Percentiles rank a stretch among this genome's conserved stretches.
These are phyloP conservation scores for Dysmachus trigonus DNA, from an alignment of 2,888 invertebrate species.

Conservation along the genomic window DNA sequence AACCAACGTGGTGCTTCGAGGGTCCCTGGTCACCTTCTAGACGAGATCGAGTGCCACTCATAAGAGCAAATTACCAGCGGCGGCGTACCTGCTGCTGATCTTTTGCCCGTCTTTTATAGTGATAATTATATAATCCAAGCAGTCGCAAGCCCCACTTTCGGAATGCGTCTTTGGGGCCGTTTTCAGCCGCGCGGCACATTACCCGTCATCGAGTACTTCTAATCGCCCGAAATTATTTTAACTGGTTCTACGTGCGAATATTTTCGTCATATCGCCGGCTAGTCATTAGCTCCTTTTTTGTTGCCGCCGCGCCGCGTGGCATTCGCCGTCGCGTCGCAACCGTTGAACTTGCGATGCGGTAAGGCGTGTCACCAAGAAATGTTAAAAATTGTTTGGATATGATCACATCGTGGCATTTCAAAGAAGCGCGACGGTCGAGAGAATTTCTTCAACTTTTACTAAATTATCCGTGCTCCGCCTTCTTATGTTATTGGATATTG, in stretches of 20 bases:
- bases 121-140: conserved; percentile 21
- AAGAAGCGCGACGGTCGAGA: neutral
- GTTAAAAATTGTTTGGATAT: conserved; percentile 29
- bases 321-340: neutral
- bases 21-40: neutral
- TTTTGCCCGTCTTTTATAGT: neutral
- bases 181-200: neutral
- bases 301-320: neutral
- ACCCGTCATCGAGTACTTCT: conserved; percentile 26
- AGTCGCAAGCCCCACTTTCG: conserved; percentile 1
- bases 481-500: too few relatives aligned
- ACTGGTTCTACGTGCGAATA: conserved; percentile 36
- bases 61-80: neutral
- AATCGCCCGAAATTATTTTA: conserved; percentile 44
- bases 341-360: neutral
- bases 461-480: neutral
- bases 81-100: neutral
- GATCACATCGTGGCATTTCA: conserved; percentile 6
- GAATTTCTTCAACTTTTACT: neutral
- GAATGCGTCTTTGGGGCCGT: neutral
- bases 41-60: neutral
- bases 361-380: conserved; percentile 39
- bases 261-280: conserved; percentile 32
- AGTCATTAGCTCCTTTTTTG: conserved; percentile 17
- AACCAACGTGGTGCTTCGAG: neutral